Base-by-base conservation (phyloP, 1,140 invertebrate species). In the Aphis gossypii region DNA sequence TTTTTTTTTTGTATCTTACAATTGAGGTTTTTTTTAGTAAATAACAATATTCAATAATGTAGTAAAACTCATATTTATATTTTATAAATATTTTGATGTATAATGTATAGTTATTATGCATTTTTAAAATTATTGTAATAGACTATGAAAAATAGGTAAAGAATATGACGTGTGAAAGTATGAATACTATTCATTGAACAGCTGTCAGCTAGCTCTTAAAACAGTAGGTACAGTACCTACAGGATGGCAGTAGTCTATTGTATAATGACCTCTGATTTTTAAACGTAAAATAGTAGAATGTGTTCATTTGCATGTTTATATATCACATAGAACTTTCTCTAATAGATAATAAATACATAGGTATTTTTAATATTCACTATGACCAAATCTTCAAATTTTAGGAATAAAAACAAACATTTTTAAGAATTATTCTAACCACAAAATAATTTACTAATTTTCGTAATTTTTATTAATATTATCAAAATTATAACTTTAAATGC, bases 221-320 rank as follows among this genome's bases (percentile, higher is more conserved):
- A 84, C 83, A 84, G 41, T 41, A 84, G 20, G 21, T 25, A 38
- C 18, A 18, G 48, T 41, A 41, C n/a, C n/a, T n/a, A n/a, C 8
- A 41, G 83, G 35, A 84, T 41, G 41, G 41, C 38, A 84, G 14
- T 44, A 84, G 41, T 41, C 23, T 84, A 84, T 41, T 23, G 38
- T 84, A 25, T 84, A 84, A 41, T 84, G 82, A 83, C 82, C 38
- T 38, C 82, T 83, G 82, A 68, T 68, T 68, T 68, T 68, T 68
- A 30, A 83, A 82, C 76, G 35, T 82, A 82, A 11, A 68, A 68
- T 38, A 82, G 35, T 20, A 38, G n/a, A 82, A 35, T 82, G 35
- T 83, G 20, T 83, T 41, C 82, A 38, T 83, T 83, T 83, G 35
- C 35, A 83, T 83, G 21, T 83, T 83, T 83, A 83, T 25, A 35